A percentile compares a stretch with the other conserved stretches of the same genome.
Evolutionary conservation across 2,113 vertebrate species (phyloP).

Genomic region (Apteryx owenii): DNA sequence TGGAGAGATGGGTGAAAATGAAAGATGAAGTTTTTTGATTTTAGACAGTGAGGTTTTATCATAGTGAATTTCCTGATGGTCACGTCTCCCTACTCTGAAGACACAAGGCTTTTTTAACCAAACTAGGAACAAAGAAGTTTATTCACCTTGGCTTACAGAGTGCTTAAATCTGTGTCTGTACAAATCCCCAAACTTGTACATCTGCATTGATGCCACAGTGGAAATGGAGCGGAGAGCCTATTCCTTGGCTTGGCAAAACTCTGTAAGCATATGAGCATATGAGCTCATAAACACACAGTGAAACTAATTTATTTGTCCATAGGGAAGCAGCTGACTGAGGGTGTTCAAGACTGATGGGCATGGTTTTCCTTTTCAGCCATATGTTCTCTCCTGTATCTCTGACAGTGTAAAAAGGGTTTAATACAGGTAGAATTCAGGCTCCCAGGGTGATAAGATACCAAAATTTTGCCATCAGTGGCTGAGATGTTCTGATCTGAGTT

Average conservation of each 20-base stretch:
- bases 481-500: background rate
- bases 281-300: background rate
- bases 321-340: background rate
- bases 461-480: background rate
- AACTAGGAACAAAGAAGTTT: background rate
- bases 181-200: background rate
- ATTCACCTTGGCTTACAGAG: background rate
- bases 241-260: background rate
- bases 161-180: background rate
- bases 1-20: background rate
- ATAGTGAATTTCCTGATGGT: background rate
- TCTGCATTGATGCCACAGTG: background rate
- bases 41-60: background rate
- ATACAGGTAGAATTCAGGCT: background rate
- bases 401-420: background rate
- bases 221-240: rapidly evolving
- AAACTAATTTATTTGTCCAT: background rate
- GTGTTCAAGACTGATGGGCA: background rate
- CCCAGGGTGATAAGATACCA: background rate
- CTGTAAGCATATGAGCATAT: background rate
- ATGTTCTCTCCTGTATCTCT: too few relatives aligned
- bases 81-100: background rate
- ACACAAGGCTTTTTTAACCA: background rate
- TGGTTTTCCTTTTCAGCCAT: background rate
- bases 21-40: background rate